A percentile compares a stretch with the other conserved stretches of the same genome.
Evolutionary conservation across 2,113 vertebrate species (phyloP).

Genomic region (Gorsachius goisagi): DNA sequence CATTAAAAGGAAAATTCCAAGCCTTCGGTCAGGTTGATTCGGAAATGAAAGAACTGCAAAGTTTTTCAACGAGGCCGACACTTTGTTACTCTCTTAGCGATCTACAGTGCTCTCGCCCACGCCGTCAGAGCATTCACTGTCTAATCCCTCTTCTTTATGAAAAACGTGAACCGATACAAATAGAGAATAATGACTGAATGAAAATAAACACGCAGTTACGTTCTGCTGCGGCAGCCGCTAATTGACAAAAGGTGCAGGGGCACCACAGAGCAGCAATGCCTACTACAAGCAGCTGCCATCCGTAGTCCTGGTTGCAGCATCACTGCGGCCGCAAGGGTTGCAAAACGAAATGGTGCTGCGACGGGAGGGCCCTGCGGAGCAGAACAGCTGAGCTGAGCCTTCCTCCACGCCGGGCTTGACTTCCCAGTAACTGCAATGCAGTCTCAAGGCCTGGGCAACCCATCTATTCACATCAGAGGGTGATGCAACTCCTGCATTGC

Average conservation of each 20-base stretch:
- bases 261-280: background rate
- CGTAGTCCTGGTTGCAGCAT: background rate
- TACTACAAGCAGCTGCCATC: background rate
- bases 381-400: background rate
- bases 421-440: background rate
- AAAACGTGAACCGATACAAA: background rate
- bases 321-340: accelerated
- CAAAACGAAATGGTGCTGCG: background rate
- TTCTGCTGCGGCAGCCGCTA: background rate
- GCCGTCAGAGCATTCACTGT: background rate
- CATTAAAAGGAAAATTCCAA: background rate
- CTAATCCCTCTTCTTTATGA: background rate
- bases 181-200: background rate
- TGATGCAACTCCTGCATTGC: background rate
- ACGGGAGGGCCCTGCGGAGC: background rate
- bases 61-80: background rate
- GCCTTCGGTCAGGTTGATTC: background rate
- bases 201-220: background rate
- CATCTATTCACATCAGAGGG: too few species aligned
- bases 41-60: background rate
- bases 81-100: background rate
- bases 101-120: background rate
- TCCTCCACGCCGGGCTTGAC: background rate
- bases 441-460: too few species aligned
- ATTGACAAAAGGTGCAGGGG: background rate